Base-by-base conservation (phyloP, 2,797 vertebrate species). In the Phalloptychus januarius region DNA sequence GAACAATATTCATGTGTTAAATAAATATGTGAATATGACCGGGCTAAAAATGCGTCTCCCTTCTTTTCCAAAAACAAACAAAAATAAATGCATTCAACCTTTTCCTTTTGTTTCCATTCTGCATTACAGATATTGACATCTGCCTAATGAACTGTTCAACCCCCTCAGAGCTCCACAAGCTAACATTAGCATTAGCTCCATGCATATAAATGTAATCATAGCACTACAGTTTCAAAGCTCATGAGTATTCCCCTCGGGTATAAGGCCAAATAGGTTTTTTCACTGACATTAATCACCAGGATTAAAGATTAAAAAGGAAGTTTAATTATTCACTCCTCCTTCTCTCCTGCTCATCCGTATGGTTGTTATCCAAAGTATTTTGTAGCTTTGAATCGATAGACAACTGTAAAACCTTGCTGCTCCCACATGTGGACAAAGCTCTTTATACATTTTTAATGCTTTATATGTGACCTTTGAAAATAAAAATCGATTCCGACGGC, bases 261-360 rank as follows among this genome's bases (percentile, higher is more conserved):
- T 20, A 45, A 71, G 78, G 77, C 63, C 85, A 89, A 92, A 92
- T 88, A 87, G 85, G 83, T 88, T 93, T 89, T 83, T 87, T 76
- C 75, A 52, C 84, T 85, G 88, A 91, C 88, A 93, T 92, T 89
- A 93, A 94, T 93, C 92, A 92, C 74, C 50, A 52, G 83, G 90
- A 92, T 94, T 91, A 94, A 93, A 92, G 85, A 94, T 93, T 93
- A 73, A 92, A 86, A 85, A 85, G 85, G 88, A 92, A 80, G 86
- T 90, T 93, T 86, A 93, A 94, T 94, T 90, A 94, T 94, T 93
- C 85, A 92, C 77, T 78, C 45, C 65, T 80, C 76, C 80, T 79
- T 76, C 67, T 71, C 56, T 54, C 77, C 44, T 33, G 1, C 71
- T 36, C 80, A 44, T 71, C 67, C 11, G 72, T 20, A 63, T 12